Conservation (phyloP, 2,113 vertebrate genomes). For the Lophotis ruficrista region DNA sequence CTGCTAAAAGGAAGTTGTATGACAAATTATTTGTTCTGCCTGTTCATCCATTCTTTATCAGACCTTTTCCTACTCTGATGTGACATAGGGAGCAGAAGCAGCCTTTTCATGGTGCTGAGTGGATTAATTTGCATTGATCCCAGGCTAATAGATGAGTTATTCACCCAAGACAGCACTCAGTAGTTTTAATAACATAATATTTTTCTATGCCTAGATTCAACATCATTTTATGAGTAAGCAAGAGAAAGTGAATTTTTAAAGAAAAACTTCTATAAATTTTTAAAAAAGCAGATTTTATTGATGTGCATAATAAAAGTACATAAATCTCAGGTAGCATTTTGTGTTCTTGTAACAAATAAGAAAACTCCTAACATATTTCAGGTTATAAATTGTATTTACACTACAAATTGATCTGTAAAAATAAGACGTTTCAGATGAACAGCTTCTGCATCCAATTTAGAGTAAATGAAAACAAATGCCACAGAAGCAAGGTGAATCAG, state of each 20-base stretch:
- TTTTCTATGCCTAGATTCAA: constrained; percentile 18
- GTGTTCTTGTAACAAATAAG: not conserved
- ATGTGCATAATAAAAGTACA: not conserved
- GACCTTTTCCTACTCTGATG: constrained; percentile 22
- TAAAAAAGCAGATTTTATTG: not conserved
- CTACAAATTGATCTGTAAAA: not conserved
- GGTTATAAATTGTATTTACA: not conserved
- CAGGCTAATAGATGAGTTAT: constrained; percentile 16
- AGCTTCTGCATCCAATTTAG: not conserved
- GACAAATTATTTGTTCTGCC: constrained; percentile 70
- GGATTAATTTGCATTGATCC: constrained; percentile 51
- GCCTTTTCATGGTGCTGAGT: constrained; percentile 28
- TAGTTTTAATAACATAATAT: constrained; percentile 28
- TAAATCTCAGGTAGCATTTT: not conserved
- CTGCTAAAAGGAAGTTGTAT: constrained; percentile 54
- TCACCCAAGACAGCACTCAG: constrained; percentile 34
- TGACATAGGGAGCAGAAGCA: constrained; percentile 10
- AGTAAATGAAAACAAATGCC: not conserved
- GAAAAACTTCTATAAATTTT: too few species aligned
- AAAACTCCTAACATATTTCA: not conserved
- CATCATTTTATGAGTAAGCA: not conserved
- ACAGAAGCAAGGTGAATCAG: not conserved
- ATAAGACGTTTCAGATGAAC: not conserved
- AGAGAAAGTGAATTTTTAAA: not conserved
- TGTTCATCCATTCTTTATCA: constrained; percentile 64